Evolutionary conservation across 2,113 vertebrate species (phyloP).

Genomic region (Pandion haliaetus): DNA sequence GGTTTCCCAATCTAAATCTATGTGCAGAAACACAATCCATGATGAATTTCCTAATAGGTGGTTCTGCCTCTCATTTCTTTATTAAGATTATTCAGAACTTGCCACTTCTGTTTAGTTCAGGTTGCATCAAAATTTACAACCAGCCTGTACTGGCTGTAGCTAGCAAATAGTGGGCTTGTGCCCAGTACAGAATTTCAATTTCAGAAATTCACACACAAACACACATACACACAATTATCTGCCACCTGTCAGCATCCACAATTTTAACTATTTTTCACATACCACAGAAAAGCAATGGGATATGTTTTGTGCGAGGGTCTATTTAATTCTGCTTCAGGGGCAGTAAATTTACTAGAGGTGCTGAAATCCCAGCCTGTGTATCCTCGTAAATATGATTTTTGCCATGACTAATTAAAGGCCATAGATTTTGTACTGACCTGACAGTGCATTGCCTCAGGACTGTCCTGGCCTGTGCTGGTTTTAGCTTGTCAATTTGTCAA

Average conservation of each 20-base stretch:
- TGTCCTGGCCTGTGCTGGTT: not conserved
- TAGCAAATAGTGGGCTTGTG: not conserved
- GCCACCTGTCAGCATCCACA: not conserved
- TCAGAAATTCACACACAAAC: not conserved
- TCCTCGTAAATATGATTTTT: not conserved
- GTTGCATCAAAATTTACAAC: not conserved
- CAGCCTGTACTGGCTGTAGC: not conserved
- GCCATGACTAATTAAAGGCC: not conserved
- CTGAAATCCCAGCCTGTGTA: not conserved
- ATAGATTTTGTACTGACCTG: not conserved
- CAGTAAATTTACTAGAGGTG: not conserved
- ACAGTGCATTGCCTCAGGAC: not conserved
- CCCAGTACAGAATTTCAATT: not conserved
- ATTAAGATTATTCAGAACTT: not conserved
- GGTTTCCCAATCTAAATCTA: not conserved
- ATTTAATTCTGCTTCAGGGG: not conserved
- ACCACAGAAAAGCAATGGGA: not conserved
- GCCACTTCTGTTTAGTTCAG: not conserved
- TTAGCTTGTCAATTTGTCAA: not conserved
- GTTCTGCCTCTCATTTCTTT: not conserved
- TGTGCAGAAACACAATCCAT: not conserved
- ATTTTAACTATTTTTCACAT: too few relatives aligned
- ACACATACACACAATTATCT: not conserved
- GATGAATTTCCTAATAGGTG: not conserved
- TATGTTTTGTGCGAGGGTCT: not conserved